Conservation (phyloP, 2,888 invertebrate genomes). For the Himalopsyche tibetana region DNA sequence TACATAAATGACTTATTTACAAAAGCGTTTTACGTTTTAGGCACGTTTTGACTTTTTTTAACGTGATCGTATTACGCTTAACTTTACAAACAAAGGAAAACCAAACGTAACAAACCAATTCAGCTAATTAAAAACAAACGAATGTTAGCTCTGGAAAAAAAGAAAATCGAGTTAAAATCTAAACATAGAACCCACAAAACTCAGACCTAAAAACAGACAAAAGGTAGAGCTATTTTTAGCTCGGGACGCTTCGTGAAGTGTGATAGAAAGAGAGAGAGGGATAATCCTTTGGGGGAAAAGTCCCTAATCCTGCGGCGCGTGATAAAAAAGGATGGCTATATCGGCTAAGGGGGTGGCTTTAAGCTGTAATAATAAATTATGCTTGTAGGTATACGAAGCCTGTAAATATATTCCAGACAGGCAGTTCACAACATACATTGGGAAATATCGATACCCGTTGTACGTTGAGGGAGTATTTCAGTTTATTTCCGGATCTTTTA, state of each 20-base stretch:
- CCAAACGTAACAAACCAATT: neutral
- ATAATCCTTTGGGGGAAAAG: neutral
- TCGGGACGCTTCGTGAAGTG: constrained; percentile 2
- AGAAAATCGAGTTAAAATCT: constrained; percentile 44
- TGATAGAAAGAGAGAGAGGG: constrained; percentile 35
- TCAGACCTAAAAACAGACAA: neutral
- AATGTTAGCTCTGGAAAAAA: neutral
- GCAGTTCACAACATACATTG: neutral
- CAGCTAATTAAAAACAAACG: constrained; percentile 18
- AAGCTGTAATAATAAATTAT: neutral
- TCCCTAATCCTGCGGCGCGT: neutral
- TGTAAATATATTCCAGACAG: neutral
- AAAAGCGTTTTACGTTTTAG: no score
- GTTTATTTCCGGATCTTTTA: no score
- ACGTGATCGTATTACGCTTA: neutral
- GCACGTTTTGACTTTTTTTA: no score
- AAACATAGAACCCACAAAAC: constrained; percentile 49
- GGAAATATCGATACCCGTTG: neutral
- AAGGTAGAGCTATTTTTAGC: constrained; percentile 46
- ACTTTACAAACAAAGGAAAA: neutral
- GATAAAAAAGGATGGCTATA: constrained; percentile 16
- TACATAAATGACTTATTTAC: no score
- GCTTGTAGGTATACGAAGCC: neutral
- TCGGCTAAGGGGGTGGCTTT: constrained; percentile 34
- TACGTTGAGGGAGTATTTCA: neutral